These are phyloP conservation scores for Yasuhikotakia modesta DNA, from an alignment of 2,797 vertebrate species.

Conservation along the genomic window DNA sequence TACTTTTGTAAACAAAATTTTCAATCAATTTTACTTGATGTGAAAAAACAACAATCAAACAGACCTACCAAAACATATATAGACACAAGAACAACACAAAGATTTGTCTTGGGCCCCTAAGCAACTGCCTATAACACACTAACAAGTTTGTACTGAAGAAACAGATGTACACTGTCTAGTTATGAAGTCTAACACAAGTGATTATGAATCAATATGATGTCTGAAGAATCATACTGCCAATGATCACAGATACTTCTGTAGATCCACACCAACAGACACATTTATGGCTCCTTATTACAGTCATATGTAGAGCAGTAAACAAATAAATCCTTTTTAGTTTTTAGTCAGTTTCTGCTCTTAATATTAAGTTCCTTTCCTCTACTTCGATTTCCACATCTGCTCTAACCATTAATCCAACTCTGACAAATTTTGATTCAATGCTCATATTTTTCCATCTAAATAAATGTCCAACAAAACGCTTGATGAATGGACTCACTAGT, in stretches of 20 bases:
- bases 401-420: slow-evolving; percentile 54
- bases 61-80: background rate
- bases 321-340: slow-evolving; percentile 45
- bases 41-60: background rate
- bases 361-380: slow-evolving; percentile 28
- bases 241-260: slow-evolving; percentile 24
- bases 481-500: slow-evolving; percentile 57
- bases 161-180: background rate
- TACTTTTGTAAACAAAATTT: background rate
- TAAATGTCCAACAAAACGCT: slow-evolving; percentile 58
- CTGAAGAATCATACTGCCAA: slow-evolving; percentile 1
- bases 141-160: background rate
- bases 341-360: slow-evolving; percentile 22
- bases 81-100: background rate
- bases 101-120: background rate
- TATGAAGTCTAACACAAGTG: slow-evolving; percentile 4
- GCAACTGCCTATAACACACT: background rate
- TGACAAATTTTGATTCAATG: slow-evolving; percentile 55
- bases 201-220: slow-evolving; percentile 24
- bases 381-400: slow-evolving; percentile 50
- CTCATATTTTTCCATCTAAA: slow-evolving; percentile 58
- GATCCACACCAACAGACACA: slow-evolving; percentile 20
- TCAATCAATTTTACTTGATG: background rate
- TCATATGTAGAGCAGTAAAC: slow-evolving; percentile 30
- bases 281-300: slow-evolving; percentile 24